Conservation (phyloP, 2,797 vertebrate species). For the Thunnus albacares region DNA sequence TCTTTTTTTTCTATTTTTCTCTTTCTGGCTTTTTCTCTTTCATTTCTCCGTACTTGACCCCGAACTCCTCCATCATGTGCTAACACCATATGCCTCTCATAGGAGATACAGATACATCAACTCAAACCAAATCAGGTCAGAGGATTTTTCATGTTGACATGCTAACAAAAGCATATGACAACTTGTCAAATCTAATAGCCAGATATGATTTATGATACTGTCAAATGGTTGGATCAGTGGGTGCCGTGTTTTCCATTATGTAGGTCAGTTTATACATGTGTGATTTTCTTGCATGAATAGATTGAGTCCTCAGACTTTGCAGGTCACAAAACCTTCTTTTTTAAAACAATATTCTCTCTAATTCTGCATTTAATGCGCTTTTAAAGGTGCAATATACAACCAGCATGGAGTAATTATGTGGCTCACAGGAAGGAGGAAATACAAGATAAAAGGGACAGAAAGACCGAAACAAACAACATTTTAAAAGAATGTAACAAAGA, state of each 20-base stretch:
- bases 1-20: background rate
- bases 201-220: constrained; percentile 27
- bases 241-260: background rate
- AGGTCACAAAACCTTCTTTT: background rate
- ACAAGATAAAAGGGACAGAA: background rate
- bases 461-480: background rate
- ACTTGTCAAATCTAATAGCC: constrained; percentile 6
- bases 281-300: background rate
- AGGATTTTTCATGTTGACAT: background rate
- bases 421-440: constrained; percentile 17
- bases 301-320: background rate
- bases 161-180: background rate
- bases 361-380: too few species aligned
- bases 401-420: constrained; percentile 4
- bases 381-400: too few species aligned
- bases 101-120: background rate
- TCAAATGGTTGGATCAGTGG: background rate
- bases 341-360: too few species aligned
- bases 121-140: constrained; percentile 15
- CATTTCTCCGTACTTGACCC: constrained; percentile 12
- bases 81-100: background rate
- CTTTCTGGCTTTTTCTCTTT: background rate
- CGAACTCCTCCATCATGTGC: background rate
- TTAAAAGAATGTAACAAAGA: background rate
- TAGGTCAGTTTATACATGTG: constrained; percentile 37